Evolutionary conservation across 2,888 invertebrate species (phyloP), one percentile per base, ranked within the genome.

Genomic region (Agonopterix arenella): DNA sequence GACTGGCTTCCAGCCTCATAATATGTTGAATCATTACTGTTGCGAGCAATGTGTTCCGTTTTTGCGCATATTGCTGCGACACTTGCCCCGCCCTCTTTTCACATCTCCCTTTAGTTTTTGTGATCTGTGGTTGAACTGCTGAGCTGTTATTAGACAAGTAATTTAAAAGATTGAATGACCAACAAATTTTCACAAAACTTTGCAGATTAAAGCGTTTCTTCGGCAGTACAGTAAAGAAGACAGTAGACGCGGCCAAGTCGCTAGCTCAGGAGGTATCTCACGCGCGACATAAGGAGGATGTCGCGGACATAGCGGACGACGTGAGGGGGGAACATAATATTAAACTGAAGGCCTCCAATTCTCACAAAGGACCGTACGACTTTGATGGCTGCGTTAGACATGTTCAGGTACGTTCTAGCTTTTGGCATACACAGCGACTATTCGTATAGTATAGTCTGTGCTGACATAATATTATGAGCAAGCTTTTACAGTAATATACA

Each of bases 311-410:
- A 45, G 93, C 93, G 0, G 96, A 96, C 71, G 95, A 95, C 55
- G 94, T 95, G 50, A 90, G 94, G 75, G 93, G 93, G 0, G 96
- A 96, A 58, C 93, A 93, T 60, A 93, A 93, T 70, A 95, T 95
- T 60, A 96, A 98, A 88, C 91, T 98, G 49, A 97, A 98, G 81
- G 98, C 98, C 0, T 96, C 97, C 1, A 97, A 96, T 70, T 97
- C 97, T 52, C 98, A 98, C 78, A 98, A 98, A 75, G 98, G 98
- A 0, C 98, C 98, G 0, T 97, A 97, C 73, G 98, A 99, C 81
- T 99, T 99, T 80, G 93, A 93, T 54, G 96, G 97, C 47, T 93
- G 95, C 58, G 90, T 98, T 18, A 93, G 97, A 71, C 95, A 97
- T 62, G 96, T 98, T 0, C 96, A 96, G 88, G 97, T 90, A 11